A percentile compares a stretch with the other conserved stretches of the same genome.
Conservation (phyloP, 2,797 vertebrate genomes). For the Pangasius larnaudii region DNA sequence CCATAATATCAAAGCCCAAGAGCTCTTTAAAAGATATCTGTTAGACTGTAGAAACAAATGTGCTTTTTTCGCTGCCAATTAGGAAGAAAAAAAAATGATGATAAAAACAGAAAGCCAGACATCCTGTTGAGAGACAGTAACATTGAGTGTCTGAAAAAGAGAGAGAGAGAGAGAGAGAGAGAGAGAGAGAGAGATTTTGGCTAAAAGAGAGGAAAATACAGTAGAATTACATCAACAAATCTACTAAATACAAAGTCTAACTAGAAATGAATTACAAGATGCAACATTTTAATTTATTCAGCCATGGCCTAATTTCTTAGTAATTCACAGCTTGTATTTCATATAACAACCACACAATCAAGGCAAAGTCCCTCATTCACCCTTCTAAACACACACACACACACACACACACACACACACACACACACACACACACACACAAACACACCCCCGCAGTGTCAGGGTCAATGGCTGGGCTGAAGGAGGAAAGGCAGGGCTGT, state of each 20-base stretch:
- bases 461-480: background rate
- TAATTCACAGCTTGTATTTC: slow-evolving; percentile 8
- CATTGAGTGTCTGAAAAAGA: background rate
- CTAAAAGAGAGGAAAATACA: background rate
- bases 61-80: slow-evolving; percentile 47
- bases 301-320: slow-evolving; percentile 10
- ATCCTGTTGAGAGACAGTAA: slow-evolving; percentile 39
- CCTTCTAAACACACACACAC: slow-evolving; percentile 16
- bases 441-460: background rate
- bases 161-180: background rate
- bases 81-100: slow-evolving; percentile 37
- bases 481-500: slow-evolving; percentile 7
- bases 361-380: slow-evolving; percentile 22
- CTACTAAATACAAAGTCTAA: background rate
- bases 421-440: slow-evolving; percentile 16
- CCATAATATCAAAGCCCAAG: slow-evolving; percentile 51
- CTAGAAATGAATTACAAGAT: slow-evolving; percentile 25
- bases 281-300: slow-evolving; percentile 19
- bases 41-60: slow-evolving; percentile 56
- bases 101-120: slow-evolving; percentile 53
- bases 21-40: slow-evolving; percentile 63
- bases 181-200: background rate
- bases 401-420: slow-evolving; percentile 12
- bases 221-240: background rate
- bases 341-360: slow-evolving; percentile 8